These are phyloP conservation scores for Mactra quadrangularis DNA, from an alignment of 1,140 invertebrate genomes.

Conservation along the genomic window DNA sequence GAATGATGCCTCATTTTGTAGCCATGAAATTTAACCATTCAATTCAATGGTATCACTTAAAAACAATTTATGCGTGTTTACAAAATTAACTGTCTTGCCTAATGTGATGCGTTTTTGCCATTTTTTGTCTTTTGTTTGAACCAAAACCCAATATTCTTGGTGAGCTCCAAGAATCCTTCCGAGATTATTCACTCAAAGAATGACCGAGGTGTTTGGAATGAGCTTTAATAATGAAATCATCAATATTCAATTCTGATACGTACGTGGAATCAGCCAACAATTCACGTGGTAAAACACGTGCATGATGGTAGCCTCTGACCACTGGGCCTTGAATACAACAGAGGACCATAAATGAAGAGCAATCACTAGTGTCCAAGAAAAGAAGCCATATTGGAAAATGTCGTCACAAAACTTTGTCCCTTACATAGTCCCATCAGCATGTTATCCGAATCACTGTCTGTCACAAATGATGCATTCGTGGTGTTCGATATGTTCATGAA, in stretches of 20 bases:
- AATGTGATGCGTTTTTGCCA: no score
- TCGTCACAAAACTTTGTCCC: background rate
- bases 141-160: background rate
- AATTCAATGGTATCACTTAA: no score
- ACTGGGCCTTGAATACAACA: background rate
- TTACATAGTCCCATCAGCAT: background rate
- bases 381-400: background rate
- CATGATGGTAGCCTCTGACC: background rate
- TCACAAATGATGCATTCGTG: background rate
- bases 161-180: background rate
- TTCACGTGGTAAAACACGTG: background rate
- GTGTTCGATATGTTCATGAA: no score
- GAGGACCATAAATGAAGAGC: slow-evolving; percentile 1
- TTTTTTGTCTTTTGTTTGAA: no score
- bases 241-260: background rate
- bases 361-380: background rate
- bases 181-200: background rate
- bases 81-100: no score
- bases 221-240: background rate
- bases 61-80: no score
- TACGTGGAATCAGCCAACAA: background rate
- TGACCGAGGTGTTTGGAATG: background rate
- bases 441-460: background rate
- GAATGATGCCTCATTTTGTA: no score
- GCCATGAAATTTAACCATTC: no score